Conservation (phyloP, 2,113 vertebrate species). For the Boulengeromyrus knoepffleri region DNA sequence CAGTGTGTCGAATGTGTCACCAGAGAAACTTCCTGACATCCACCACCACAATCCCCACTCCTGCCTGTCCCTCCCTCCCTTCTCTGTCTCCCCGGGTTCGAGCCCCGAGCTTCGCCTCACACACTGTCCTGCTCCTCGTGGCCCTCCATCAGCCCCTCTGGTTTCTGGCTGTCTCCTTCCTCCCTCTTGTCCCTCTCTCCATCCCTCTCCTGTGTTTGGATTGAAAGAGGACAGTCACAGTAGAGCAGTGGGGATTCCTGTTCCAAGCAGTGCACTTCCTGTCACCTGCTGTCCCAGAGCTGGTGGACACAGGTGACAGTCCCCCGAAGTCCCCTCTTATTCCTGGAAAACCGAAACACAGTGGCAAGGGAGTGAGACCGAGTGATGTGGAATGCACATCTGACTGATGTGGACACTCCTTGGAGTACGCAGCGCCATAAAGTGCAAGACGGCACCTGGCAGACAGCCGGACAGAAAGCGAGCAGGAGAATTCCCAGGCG, state of each 20-base stretch:
- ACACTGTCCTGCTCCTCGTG: conserved; percentile 8
- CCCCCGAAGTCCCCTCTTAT: not conserved
- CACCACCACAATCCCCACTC: not conserved
- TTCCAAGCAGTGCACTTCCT: no score
- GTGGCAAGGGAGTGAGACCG: not conserved
- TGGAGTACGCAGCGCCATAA: not conserved
- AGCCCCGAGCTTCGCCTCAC: not conserved
- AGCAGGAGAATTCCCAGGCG: not conserved
- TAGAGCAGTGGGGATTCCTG: not conserved
- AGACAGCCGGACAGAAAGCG: not conserved
- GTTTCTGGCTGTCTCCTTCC: not conserved
- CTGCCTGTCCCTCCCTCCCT: not conserved
- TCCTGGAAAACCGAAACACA: not conserved
- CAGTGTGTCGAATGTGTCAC: not conserved
- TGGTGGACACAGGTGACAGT: not conserved
- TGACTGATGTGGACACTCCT: no score
- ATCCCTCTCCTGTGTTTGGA: not conserved
- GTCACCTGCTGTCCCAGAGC: not conserved
- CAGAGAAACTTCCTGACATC: not conserved
- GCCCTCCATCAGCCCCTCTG: conserved; percentile 8
- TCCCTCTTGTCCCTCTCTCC: conserved; percentile 5
- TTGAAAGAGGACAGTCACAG: not conserved
- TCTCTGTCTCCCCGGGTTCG: not conserved
- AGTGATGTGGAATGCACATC: not conserved
- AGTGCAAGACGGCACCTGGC: not conserved